Evolutionary conservation across 1,140 invertebrate genomes (phyloP).

Genomic region (Radopholus similis): DNA sequence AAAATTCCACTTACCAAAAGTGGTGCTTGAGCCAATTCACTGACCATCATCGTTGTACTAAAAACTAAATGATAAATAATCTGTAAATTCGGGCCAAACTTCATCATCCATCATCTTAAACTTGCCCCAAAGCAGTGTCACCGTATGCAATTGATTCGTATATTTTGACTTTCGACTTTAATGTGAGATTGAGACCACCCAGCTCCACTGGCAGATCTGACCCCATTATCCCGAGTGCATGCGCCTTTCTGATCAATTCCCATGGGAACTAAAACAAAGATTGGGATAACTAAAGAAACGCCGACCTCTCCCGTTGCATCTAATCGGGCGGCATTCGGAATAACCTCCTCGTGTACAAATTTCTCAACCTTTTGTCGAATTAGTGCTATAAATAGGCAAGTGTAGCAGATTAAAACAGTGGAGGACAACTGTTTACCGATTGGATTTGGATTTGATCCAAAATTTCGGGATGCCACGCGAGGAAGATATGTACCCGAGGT

Average conservation of each 20-base stretch:
- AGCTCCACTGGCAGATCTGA: slow-evolving; percentile 72
- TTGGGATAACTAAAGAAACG: neutral
- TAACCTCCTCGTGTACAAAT: slow-evolving; percentile 14
- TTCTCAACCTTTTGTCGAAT: slow-evolving; percentile 6
- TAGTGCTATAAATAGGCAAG: neutral
- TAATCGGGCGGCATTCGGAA: neutral
- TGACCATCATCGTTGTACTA: slow-evolving; percentile 16
- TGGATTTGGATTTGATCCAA: too few species aligned
- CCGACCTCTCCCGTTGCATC: slow-evolving; percentile 6
- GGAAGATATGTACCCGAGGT: too few species aligned
- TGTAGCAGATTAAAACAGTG: too few species aligned
- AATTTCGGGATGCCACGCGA: too few species aligned
- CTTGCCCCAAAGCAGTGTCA: neutral
- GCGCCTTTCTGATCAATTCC: slow-evolving; percentile 89
- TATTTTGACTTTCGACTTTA: slow-evolving; percentile 6
- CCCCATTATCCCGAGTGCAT: slow-evolving; percentile 81
- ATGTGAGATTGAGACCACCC: slow-evolving; percentile 44
- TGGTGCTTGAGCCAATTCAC: slow-evolving; percentile 11
- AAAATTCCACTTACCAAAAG: neutral
- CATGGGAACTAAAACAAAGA: slow-evolving; percentile 71
- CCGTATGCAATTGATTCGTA: slow-evolving; percentile 18
- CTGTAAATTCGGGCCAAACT: neutral
- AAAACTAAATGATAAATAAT: neutral
- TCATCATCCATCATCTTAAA: neutral
- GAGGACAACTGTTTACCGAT: too few species aligned